Percentiles rank a stretch among this genome's conserved stretches.
phyloP scores from a whole-genome alignment of 2,888 invertebrate genomes.

The Tricholauxania praeusta region DNA sequence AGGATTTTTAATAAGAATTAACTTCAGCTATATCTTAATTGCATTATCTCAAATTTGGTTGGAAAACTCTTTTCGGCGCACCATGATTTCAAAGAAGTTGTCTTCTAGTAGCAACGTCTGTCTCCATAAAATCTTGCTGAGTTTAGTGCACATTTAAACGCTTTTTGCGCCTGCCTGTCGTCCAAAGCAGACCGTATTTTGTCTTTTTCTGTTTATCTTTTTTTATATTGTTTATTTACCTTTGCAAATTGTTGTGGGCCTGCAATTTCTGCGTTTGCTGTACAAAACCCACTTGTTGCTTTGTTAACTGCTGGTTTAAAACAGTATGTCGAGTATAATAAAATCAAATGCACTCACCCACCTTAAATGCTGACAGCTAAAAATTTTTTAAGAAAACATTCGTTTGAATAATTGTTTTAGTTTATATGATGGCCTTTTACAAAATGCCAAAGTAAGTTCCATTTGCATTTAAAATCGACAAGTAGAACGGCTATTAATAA shows the following conservation, averaged over 20 bases:
- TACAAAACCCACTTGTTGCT: slow-evolving; percentile 14
- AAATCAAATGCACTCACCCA: background rate
- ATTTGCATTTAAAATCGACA: background rate
- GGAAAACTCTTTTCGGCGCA: no score
- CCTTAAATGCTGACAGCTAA: no score
- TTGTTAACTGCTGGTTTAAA: slow-evolving; percentile 4
- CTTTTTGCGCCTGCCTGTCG: slow-evolving; percentile 10
- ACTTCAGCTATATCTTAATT: no score
- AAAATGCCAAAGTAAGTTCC: background rate
- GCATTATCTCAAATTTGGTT: no score
- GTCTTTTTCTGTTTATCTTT: background rate
- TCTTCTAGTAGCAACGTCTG: background rate
- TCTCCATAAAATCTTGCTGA: slow-evolving; percentile 4
- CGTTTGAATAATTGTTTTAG: background rate
- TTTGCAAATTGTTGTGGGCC: no score
- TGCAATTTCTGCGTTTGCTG: no score
- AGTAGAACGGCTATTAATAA: background rate
- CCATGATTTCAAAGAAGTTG: no score
- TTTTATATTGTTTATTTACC: background rate
- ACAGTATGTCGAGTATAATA: slow-evolving; percentile 8
- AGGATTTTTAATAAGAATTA: no score
- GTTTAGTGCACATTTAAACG: slow-evolving; percentile 16
- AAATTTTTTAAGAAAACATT: background rate
- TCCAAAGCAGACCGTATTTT: background rate
- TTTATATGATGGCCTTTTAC: background rate